These are phyloP conservation scores for Neosilurus hyrtlii DNA, from an alignment of 2,797 vertebrate genomes.

Conservation along the genomic window DNA sequence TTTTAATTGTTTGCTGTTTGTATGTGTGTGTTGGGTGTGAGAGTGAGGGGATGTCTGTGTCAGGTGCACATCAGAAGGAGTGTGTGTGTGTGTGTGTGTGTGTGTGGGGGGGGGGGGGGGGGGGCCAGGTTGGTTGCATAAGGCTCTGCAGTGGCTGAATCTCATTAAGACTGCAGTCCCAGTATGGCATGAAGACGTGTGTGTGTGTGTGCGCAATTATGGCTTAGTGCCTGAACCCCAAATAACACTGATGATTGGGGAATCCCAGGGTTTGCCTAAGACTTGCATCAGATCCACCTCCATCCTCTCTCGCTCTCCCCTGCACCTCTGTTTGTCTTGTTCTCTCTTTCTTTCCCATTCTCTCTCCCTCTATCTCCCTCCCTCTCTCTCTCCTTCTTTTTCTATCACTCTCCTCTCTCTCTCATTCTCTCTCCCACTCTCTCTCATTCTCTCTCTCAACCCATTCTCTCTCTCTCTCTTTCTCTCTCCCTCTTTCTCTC, in stretches of 20 bases:
- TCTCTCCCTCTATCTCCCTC: neutral
- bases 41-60: neutral
- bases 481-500: too few species aligned
- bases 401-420: too few species aligned
- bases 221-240: neutral
- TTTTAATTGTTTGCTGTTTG: constrained; percentile 10
- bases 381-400: neutral
- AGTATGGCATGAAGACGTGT: constrained; percentile 21
- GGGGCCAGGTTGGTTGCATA: constrained; percentile 49
- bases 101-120: neutral
- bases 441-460: too few species aligned
- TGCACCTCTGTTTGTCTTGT: neutral
- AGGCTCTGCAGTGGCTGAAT: constrained; percentile 56
- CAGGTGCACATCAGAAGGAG: neutral
- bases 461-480: too few species aligned
- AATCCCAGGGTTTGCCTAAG: constrained; percentile 51
- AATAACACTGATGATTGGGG: constrained; percentile 42
- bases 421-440: too few species aligned
- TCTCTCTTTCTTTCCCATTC: neutral
- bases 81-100: constrained; percentile 2
- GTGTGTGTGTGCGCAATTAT: constrained; percentile 29
- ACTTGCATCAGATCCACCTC: constrained; percentile 44
- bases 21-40: constrained; percentile 1
- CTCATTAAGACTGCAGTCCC: constrained; percentile 52
- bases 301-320: neutral